phyloP scores from a whole-genome alignment of 2,113 vertebrate genomes.

The Ivindomyrus marchei region DNA sequence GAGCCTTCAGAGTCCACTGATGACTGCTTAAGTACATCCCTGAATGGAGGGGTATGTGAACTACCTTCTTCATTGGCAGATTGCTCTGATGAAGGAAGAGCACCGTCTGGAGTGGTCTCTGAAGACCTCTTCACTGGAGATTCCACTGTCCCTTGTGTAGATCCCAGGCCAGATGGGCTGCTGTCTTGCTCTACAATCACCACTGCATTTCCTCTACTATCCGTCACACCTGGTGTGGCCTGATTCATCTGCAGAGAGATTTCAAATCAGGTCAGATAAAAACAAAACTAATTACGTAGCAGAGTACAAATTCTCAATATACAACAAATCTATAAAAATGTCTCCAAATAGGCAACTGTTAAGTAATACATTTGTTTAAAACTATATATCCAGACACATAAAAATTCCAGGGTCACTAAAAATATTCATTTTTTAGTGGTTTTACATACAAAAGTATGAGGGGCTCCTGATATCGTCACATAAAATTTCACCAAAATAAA shows the following conservation, averaged over 20 bases:
- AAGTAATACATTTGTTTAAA: neutral
- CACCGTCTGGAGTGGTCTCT: neutral
- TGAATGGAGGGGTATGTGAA: neutral
- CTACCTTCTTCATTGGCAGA: neutral
- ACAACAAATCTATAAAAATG: neutral
- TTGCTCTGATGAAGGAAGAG: constrained; percentile 10
- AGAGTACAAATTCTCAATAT: neutral
- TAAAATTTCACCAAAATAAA: neutral
- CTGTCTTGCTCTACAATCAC: constrained; percentile 11
- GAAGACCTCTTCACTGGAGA: neutral
- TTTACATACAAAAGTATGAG: neutral
- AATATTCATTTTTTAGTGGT: neutral
- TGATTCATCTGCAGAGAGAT: constrained; percentile 39
- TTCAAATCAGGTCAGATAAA: neutral
- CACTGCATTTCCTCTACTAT: neutral
- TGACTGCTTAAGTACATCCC: constrained; percentile 15
- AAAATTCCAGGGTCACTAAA: neutral
- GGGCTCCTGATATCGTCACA: neutral
- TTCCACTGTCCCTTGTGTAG: neutral
- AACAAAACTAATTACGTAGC: neutral
- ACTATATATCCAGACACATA: neutral
- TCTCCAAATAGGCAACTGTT: neutral
- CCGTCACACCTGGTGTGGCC: neutral
- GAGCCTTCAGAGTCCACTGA: constrained; percentile 31
- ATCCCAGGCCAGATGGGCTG: neutral